Base-by-base conservation (phyloP, 2,113 vertebrate species). In the Stegostoma tigrinum region DNA sequence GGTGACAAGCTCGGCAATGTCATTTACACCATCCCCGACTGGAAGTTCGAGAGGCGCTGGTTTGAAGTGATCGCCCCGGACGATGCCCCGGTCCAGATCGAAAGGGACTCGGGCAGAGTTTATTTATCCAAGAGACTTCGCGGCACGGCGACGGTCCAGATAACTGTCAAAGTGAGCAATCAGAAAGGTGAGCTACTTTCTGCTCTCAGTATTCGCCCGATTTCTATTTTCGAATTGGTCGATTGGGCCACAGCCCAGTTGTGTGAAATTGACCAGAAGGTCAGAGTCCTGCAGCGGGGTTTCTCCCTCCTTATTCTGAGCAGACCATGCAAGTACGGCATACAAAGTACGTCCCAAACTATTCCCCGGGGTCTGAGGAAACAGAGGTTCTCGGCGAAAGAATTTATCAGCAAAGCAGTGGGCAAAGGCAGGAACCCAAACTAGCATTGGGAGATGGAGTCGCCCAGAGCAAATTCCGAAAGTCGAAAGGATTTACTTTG, bases 21-120 rank as follows among this genome's bases (percentile, higher is more conserved):
- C 95, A 97, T 98, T 30, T 98, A 98, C 97, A 98, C 98, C 21
- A 97, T 99, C 15, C 98, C 98, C 45, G 98, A 97, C 95, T 97
- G 96, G 95, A 97, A 96, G 95, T 98, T 98, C 87, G 95, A 97
- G 95, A 97, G 97, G 89, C 97, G 96, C 4, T 97, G 98, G 97
- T 98, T 98, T 96, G 98, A 98, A 96, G 96, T 98, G 96, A 96
- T 97, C 0, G 96, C 98, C 0, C 97, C 97, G 70, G 96, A 96
- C 0, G 68, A 96, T 30, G 96, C 97, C 0, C 97, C 97, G 67
- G 97, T 98, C 8, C 97, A 96, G 42, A 96, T 98, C n/a, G 98
- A 98, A 96, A 96, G 98, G 75, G 97, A 98, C 96, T 98, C 98
- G 1, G 98, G 98, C 30, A 97, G 98, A 8, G 96, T 99, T 66